phyloP scores from a whole-genome alignment of 2,113 vertebrate species.

The Python bivittatus region DNA sequence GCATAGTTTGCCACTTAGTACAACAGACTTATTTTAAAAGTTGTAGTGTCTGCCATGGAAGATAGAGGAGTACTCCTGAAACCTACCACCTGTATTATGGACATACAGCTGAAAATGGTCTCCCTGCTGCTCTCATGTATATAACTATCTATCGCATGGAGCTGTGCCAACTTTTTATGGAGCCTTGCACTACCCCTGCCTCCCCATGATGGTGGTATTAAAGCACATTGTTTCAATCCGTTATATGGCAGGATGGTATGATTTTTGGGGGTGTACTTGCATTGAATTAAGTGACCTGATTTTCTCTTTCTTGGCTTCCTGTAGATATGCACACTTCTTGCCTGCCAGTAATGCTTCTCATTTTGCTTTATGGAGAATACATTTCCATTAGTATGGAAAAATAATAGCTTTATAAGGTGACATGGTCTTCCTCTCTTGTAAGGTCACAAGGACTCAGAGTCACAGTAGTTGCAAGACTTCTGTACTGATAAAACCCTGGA shows the following conservation, averaged over 20 bases:
- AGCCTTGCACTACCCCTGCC: not conserved
- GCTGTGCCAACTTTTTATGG: not conserved
- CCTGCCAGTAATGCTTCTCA: not conserved
- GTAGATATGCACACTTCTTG: not conserved
- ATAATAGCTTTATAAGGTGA: not conserved
- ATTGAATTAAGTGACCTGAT: not conserved
- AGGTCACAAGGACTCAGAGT: not conserved
- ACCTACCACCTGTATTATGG: not conserved
- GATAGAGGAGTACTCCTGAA: not conserved
- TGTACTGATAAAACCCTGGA: not conserved
- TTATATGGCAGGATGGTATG: not conserved
- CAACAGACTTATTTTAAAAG: not conserved
- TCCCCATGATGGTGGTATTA: not conserved
- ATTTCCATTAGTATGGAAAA: not conserved
- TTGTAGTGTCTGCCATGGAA: not conserved
- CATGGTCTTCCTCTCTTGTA: not conserved
- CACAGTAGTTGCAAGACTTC: too few species aligned
- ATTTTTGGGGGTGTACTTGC: not conserved
- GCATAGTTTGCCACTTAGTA: conserved; percentile 15
- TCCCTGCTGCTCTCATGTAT: not conserved
- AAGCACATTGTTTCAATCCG: not conserved
- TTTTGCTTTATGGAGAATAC: not conserved
- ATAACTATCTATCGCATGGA: not conserved
- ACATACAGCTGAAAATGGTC: not conserved
- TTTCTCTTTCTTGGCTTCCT: not conserved